Conservation (phyloP, 1,140 invertebrate genomes). For the Eriocheir sinensis region DNA sequence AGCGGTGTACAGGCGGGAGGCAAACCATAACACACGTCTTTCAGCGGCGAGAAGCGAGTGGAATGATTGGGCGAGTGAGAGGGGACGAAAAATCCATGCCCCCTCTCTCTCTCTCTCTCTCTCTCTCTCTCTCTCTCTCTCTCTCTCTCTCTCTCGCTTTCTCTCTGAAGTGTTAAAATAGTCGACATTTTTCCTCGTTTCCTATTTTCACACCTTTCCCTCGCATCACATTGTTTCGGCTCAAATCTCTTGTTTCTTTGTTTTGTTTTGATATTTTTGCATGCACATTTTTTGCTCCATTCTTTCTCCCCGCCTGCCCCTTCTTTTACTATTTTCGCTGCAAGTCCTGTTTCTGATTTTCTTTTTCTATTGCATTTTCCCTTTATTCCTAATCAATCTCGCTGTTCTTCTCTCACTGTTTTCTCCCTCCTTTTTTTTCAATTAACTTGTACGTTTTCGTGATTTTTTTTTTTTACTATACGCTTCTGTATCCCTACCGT, state of each 20-base stretch:
- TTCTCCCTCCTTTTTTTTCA: not conserved
- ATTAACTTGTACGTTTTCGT: not conserved
- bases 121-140: slow-evolving; percentile 18
- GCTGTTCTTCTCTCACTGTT: no score
- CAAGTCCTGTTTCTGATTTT: not conserved
- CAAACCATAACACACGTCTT: not conserved
- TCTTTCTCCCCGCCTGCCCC: not conserved
- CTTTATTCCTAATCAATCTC: not conserved
- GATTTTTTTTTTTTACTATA: not conserved
- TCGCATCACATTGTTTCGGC: not conserved
- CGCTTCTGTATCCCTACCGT: not conserved
- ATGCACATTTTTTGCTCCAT: not conserved
- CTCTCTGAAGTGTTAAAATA: not conserved
- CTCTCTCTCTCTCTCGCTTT: slow-evolving; percentile 13
- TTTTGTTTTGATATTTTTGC: no score
- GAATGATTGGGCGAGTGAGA: not conserved
- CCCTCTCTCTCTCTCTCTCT: not conserved
- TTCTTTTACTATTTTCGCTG: not conserved
- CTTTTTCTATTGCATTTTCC: not conserved
- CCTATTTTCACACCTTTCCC: not conserved
- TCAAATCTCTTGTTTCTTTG: not conserved
- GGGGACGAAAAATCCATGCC: not conserved
- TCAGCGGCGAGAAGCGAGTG: not conserved
- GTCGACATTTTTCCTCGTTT: not conserved
- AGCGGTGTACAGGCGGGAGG: not conserved